Percentiles rank a stretch among this genome's conserved stretches.
These are phyloP conservation scores for Austrolebias charrua DNA, from an alignment of 2,797 vertebrate species.

Conservation along the genomic window DNA sequence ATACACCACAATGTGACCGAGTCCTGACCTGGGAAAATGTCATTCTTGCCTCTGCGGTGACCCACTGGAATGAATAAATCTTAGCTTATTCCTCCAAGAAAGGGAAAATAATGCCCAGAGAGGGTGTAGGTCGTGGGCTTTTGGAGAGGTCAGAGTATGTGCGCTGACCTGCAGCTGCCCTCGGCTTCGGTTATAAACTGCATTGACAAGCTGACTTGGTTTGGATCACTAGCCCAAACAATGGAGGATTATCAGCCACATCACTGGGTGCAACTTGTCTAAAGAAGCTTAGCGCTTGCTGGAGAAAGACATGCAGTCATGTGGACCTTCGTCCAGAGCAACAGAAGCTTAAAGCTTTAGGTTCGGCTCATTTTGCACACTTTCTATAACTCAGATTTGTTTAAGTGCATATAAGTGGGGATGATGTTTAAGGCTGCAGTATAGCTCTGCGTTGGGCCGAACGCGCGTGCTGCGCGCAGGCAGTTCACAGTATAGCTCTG, in stretches of 20 bases:
- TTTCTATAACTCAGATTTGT: not conserved
- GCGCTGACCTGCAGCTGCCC: conserved; percentile 12
- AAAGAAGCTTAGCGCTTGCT: conserved; percentile 61
- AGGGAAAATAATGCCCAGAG: conserved; percentile 15
- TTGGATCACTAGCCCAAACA: conserved; percentile 35
- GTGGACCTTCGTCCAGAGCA: conserved; percentile 38
- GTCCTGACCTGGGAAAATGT: conserved; percentile 14
- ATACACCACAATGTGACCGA: not conserved
- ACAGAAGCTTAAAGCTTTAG: conserved; percentile 19
- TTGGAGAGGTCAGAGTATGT: conserved; percentile 14
- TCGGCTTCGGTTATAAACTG: conserved; percentile 12
- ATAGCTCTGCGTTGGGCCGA: too few species aligned
- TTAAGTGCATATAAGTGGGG: not conserved
- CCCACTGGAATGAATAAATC: conserved; percentile 18
- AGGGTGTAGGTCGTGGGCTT: not conserved
- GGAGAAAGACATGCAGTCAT: conserved; percentile 42
- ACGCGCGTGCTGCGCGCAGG: too few species aligned
- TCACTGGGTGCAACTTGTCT: conserved; percentile 27
- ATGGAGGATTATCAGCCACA: conserved; percentile 42
- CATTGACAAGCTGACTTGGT: not conserved
- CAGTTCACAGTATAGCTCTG: too few species aligned
- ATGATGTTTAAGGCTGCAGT: too few species aligned
- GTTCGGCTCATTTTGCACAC: conserved; percentile 19
- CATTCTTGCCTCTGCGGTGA: conserved; percentile 6
- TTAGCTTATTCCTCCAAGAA: conserved; percentile 29